A percentile compares a stretch with the other conserved stretches of the same genome.
Evolutionary conservation across 2,888 invertebrate genomes (phyloP).

Genomic region (Agrotis ipsilon): DNA sequence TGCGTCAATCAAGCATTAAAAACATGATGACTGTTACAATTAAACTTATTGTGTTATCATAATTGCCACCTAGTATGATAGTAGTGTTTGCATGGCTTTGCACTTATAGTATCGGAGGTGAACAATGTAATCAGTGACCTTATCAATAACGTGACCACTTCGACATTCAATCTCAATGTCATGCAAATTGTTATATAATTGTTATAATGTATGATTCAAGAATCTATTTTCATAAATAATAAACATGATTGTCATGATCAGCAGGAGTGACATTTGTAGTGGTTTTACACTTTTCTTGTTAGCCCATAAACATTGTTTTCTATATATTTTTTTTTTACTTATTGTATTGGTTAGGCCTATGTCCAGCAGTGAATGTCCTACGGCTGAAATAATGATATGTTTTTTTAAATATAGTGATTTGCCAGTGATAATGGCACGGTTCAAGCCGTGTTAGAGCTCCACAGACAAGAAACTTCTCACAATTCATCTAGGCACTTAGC

Average conservation of each 20-base stretch:
- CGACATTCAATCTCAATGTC: constrained; percentile 58
- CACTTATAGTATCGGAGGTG: constrained; percentile 22
- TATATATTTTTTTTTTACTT: too few relatives aligned
- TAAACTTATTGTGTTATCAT: constrained; percentile 5
- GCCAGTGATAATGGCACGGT: too few relatives aligned
- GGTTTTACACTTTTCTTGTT: neutral
- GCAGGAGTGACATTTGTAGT: neutral
- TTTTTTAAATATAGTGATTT: too few relatives aligned
- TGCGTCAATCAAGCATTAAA: neutral
- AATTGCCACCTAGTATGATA: constrained; percentile 11
- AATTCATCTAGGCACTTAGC: too few relatives aligned
- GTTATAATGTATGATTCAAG: constrained; percentile 20
- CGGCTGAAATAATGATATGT: too few relatives aligned
- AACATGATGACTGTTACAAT: neutral
- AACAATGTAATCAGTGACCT: constrained; percentile 41
- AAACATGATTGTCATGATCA: neutral
- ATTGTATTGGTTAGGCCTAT: too few relatives aligned
- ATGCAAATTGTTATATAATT: constrained; percentile 37
- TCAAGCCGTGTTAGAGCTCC: too few relatives aligned
- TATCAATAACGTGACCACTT: constrained; percentile 43
- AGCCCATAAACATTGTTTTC: too few relatives aligned
- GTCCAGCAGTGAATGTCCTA: too few relatives aligned
- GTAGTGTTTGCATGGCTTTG: constrained; percentile 13
- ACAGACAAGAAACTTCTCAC: too few relatives aligned
- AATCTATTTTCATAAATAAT: constrained; percentile 4